phyloP scores from a whole-genome alignment of 2,888 invertebrate genomes.

The Drosophila setosimentum region DNA sequence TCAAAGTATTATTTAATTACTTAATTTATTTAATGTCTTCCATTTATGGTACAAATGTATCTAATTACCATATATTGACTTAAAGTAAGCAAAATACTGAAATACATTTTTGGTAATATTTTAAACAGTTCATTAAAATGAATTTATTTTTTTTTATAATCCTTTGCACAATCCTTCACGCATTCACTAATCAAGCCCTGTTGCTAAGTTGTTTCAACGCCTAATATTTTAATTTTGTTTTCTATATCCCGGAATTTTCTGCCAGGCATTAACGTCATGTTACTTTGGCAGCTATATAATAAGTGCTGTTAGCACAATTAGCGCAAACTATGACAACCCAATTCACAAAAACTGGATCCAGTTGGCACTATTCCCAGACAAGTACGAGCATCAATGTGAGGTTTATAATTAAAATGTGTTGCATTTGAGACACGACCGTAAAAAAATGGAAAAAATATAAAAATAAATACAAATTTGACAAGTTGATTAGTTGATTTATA shows the following conservation, averaged over 20 bases:
- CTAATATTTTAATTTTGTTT: not conserved
- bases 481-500: slow-evolving; percentile 27
- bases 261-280: slow-evolving; percentile 13
- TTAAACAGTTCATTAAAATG: no score
- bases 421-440: slow-evolving; percentile 6
- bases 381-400: not conserved
- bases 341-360: slow-evolving; percentile 13
- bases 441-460: slow-evolving; percentile 1
- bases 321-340: slow-evolving; percentile 40
- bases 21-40: not conserved
- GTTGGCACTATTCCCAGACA: slow-evolving; percentile 13
- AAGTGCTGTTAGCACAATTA: slow-evolving; percentile 31
- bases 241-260: slow-evolving; percentile 25
- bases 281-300: slow-evolving; percentile 1
- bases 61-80: not conserved
- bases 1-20: not conserved
- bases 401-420: slow-evolving; percentile 37
- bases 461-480: not conserved
- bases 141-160: not conserved
- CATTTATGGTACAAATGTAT: not conserved
- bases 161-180: not conserved
- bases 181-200: not conserved
- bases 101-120: no score
- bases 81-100: not conserved
- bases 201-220: slow-evolving; percentile 16